phyloP scores from a whole-genome alignment of 2,797 vertebrate genomes.

The Oreochromis mossambicus region DNA sequence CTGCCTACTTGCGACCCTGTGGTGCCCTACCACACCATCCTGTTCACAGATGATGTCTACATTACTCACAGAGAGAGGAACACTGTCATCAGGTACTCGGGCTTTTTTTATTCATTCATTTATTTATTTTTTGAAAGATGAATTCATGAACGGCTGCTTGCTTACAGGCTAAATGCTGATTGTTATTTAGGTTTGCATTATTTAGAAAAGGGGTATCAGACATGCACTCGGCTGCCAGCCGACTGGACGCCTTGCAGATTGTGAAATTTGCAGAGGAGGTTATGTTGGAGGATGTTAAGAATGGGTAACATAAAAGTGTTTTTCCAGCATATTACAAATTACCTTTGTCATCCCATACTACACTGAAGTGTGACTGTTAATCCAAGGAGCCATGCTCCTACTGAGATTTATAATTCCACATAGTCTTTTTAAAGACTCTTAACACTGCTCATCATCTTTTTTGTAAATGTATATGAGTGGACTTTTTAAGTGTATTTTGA shows the following conservation, averaged over 20 bases:
- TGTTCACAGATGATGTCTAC: slow-evolving; percentile 85
- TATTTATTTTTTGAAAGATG: neutral
- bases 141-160: neutral
- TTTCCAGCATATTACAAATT: neutral
- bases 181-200: neutral
- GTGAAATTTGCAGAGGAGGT: neutral
- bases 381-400: neutral
- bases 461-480: neutral
- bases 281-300: neutral
- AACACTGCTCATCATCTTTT: neutral
- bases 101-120: neutral
- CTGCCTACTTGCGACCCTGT: slow-evolving; percentile 88
- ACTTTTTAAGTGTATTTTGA: neutral
- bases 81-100: slow-evolving; percentile 82
- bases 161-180: neutral
- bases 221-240: neutral
- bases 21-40: slow-evolving; percentile 90
- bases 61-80: slow-evolving; percentile 81
- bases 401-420: neutral
- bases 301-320: neutral
- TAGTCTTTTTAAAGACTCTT: neutral
- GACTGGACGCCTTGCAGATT: neutral
- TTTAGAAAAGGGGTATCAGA: neutral
- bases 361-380: neutral
- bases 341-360: neutral